phyloP scores from a whole-genome alignment of 2,113 vertebrate genomes.

The Stigmatopora nigra region DNA sequence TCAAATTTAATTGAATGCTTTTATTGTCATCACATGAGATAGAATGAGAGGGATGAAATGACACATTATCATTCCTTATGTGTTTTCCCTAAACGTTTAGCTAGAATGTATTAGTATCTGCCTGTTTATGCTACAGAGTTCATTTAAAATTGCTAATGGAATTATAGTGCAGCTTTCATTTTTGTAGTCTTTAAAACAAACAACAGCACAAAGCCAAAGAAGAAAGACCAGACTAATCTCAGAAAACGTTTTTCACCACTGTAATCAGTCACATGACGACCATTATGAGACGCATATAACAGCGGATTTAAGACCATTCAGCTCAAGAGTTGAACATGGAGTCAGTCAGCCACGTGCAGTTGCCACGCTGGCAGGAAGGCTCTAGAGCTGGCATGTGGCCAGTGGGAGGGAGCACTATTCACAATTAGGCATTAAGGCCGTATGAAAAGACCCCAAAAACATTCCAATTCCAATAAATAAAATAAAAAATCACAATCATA shows the following conservation, averaged over 20 bases:
- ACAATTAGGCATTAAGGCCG: not conserved
- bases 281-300: slow-evolving; percentile 8
- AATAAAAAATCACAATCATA: no score
- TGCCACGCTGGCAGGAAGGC: slow-evolving; percentile 74
- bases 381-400: slow-evolving; percentile 56
- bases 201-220: not conserved
- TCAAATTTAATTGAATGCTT: no score
- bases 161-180: not conserved
- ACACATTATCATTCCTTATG: no score
- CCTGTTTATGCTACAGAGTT: no score
- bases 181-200: not conserved
- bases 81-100: no score
- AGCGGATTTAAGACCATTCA: slow-evolving; percentile 19
- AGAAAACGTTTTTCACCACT: not conserved
- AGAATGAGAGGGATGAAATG: no score
- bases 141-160: no score
- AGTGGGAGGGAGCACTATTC: slow-evolving; percentile 11
- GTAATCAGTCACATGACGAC: slow-evolving; percentile 3
- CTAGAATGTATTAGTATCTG: no score
- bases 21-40: no score
- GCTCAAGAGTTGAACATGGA: slow-evolving; percentile 3
- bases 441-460: not conserved
- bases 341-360: slow-evolving; percentile 43
- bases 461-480: no score
- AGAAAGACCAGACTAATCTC: not conserved